Percentiles rank a stretch among this genome's conserved stretches.
Conservation (phyloP, 2,113 vertebrate genomes). For the Muntiacus muntjak region DNA sequence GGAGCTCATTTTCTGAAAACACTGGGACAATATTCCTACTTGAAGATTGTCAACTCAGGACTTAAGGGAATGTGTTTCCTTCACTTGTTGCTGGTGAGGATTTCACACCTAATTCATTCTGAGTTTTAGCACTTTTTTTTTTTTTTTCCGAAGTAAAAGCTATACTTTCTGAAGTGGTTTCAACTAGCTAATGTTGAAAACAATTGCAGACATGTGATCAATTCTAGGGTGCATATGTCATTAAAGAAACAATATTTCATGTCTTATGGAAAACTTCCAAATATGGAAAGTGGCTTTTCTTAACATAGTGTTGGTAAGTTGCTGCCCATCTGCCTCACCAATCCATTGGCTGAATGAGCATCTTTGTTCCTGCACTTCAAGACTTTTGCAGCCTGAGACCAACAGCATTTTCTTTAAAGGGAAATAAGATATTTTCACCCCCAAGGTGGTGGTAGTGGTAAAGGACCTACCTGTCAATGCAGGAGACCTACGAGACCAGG, state of each 20-base stretch:
- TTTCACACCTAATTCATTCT: neutral
- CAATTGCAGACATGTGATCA: neutral
- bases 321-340: too few relatives aligned
- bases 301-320: neutral
- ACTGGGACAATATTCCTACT: neutral
- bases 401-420: neutral
- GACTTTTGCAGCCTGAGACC: neutral
- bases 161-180: neutral
- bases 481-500: neutral
- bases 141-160: neutral
- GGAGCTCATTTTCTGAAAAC: neutral
- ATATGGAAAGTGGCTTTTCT: neutral
- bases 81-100: neutral
- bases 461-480: neutral
- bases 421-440: neutral
- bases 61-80: neutral
- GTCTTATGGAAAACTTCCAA: neutral
- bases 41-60: neutral
- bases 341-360: neutral
- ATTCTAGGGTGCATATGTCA: neutral
- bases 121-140: neutral
- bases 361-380: neutral
- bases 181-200: neutral
- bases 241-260: neutral
- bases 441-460: neutral